Conservation (phyloP, 1,140 invertebrate species). For the Tribolium castaneum region DNA sequence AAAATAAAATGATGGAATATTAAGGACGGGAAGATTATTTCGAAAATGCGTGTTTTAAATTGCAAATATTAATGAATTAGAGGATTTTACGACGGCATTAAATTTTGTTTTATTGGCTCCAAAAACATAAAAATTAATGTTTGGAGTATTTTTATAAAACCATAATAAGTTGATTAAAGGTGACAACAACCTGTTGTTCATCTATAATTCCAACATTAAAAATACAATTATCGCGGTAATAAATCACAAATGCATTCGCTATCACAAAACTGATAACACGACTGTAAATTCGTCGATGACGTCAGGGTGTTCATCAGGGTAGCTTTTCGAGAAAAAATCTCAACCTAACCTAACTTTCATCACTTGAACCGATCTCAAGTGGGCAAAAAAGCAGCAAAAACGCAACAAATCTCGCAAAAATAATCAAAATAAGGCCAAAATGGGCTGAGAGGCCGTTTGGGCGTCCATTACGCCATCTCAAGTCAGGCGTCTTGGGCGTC, state of each 20-base stretch:
- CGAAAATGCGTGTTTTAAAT: too few species aligned
- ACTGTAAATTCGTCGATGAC: background rate
- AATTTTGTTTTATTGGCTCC: too few species aligned
- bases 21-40: too few species aligned
- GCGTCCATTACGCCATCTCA: background rate
- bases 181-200: background rate
- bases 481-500: slow-evolving; percentile 51
- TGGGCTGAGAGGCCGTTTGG: background rate
- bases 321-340: background rate
- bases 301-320: background rate
- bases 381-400: background rate
- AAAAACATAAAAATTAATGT: background rate
- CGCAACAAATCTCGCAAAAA: background rate
- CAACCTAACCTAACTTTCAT: background rate
- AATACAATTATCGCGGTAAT: background rate
- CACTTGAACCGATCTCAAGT: background rate
- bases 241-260: background rate
- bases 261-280: background rate
- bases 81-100: too few species aligned
- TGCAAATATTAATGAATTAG: too few species aligned
- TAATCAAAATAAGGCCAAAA: background rate
- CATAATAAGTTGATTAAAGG: background rate
- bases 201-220: background rate
- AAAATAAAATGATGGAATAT: too few species aligned
- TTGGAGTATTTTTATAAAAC: background rate